phyloP scores from a whole-genome alignment of 35 echinoderm and acorn worm species.

The Ptychodera flava region DNA sequence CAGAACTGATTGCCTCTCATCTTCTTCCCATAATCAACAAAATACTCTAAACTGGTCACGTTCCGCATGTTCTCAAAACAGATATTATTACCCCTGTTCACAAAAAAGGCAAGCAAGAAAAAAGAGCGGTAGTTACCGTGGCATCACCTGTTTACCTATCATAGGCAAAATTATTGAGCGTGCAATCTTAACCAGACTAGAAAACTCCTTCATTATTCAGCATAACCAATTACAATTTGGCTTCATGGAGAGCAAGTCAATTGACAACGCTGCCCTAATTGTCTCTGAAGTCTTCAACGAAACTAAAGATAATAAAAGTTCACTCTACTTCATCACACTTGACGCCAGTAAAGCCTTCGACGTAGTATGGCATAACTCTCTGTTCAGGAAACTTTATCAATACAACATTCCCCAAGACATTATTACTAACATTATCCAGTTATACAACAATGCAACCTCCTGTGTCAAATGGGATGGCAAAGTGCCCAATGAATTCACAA shows the following conservation, averaged over 20 bases:
- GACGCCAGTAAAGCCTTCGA: not conserved
- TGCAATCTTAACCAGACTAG: not conserved
- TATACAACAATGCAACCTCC: not conserved
- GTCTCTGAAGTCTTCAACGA: not conserved
- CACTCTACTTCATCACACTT: not conserved
- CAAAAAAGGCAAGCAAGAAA: not conserved
- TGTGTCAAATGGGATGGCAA: not conserved
- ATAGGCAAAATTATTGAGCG: not conserved
- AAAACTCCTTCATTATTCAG: not conserved
- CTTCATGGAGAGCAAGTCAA: not conserved
- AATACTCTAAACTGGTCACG: not conserved
- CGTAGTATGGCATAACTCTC: not conserved
- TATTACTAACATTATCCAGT: not conserved
- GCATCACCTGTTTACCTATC: not conserved
- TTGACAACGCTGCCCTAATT: not conserved
- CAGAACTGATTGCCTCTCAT: not conserved
- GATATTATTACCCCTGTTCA: not conserved
- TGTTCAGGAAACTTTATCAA: not conserved
- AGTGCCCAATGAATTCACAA: not conserved
- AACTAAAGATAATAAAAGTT: not conserved
- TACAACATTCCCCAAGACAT: not conserved
- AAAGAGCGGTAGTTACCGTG: not conserved
- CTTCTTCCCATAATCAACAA: not conserved
- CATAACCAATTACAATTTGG: not conserved
- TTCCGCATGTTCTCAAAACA: not conserved